Evolutionary conservation across 2,797 vertebrate species (phyloP), one percentile per base, ranked within the genome.

Genomic region (Calcarius lapponicus): DNA sequence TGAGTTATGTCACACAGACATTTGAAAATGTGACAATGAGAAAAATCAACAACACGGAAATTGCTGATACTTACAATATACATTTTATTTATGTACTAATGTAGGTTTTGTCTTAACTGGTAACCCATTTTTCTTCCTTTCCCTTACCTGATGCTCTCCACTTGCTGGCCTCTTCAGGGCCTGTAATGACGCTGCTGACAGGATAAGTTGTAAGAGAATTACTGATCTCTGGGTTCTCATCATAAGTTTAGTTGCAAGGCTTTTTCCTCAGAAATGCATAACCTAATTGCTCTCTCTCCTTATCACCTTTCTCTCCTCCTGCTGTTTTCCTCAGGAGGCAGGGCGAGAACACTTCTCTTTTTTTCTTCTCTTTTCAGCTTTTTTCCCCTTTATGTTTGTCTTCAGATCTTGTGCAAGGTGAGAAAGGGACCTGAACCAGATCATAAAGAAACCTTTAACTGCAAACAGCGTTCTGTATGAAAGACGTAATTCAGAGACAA

Each of bases 181-280:
- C 38, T 74, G 43, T 67, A 80, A 40, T 32, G n/a, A 18, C 3
- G 16, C 28, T 78, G 62, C 32, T 75, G 62, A 42, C 53, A 86
- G 28, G 20, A 64, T 38, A 42, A 50, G 13, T 43, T 74, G 15
- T 64, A 80, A 65, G 31, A 78, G 31, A 81, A 67, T 67, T 24
- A 58, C 45, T 80, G 50, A 61, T 83, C 43, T 75, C 34, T 79
- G 17, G 3, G 4, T 86, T 88, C 65, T 84, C 28, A 64, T 42
- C 45, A 38, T 16, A 58, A 45, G 10, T 79, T 87, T 85, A 13
- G 19, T 60, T 87, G 28, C 64, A 88, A 88, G 34, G 10, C 15
- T 80, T 88, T 81, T 81, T 94, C 54, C 20, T 90, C 42, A 87
- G 51, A 72, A 90, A 79, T 79, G n/a, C 28, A 31, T 94, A 81